A percentile compares a stretch with the other conserved stretches of the same genome.
phyloP scores from a whole-genome alignment of 1,140 invertebrate genomes.

The Radopholus similis region DNA sequence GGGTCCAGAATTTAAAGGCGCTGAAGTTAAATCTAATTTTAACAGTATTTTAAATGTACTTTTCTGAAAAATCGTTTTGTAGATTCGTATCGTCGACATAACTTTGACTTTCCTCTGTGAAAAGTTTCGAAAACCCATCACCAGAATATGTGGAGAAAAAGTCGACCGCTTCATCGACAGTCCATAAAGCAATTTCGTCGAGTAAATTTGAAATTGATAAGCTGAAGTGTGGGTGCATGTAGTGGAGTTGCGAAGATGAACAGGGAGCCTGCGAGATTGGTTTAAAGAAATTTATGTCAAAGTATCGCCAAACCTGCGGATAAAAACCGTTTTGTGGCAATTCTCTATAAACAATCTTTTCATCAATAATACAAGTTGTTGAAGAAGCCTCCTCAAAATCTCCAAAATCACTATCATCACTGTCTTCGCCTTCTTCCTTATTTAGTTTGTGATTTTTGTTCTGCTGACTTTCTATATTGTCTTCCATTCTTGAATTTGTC shows the following conservation, averaged over 20 bases:
- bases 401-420: slow-evolving; percentile 23
- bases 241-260: background rate
- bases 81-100: no score
- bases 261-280: background rate
- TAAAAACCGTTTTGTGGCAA: background rate
- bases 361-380: background rate
- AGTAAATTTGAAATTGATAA: no score
- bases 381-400: slow-evolving; percentile 27
- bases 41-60: no score
- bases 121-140: no score
- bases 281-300: background rate
- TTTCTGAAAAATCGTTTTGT: no score
- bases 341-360: background rate
- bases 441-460: background rate
- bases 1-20: slow-evolving; percentile 27
- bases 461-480: background rate
- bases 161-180: no score
- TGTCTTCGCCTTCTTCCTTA: slow-evolving; percentile 10
- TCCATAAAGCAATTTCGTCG: no score
- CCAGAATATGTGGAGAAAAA: no score
- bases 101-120: no score
- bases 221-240: no score
- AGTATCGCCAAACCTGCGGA: background rate
- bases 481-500: background rate
- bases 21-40: slow-evolving; percentile 36